These are phyloP conservation scores for Sclerurus mexicanus DNA, from an alignment of 2,113 vertebrate species.

Conservation along the genomic window DNA sequence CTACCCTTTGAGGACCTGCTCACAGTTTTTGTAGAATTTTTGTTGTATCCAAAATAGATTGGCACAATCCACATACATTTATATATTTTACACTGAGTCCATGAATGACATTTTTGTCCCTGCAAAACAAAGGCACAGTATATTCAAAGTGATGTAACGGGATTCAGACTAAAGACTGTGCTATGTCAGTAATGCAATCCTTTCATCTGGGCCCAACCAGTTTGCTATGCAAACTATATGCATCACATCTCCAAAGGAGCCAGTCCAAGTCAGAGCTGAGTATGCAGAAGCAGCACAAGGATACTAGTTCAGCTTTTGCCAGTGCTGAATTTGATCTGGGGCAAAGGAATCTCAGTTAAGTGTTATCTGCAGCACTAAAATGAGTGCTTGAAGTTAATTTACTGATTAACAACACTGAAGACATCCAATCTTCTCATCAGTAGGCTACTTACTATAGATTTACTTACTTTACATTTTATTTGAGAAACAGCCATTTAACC, in stretches of 20 bases:
- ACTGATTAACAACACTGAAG: background rate
- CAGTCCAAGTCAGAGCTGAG: background rate
- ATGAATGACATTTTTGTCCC: background rate
- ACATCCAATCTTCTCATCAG: background rate
- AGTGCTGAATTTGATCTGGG: background rate
- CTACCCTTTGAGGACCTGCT: background rate
- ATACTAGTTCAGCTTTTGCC: background rate
- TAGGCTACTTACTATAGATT: background rate
- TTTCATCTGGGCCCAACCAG: background rate
- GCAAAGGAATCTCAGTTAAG: background rate
- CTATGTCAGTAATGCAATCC: background rate
- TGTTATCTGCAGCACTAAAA: background rate
- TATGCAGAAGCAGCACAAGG: background rate
- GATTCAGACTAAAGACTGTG: background rate
- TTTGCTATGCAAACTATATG: background rate
- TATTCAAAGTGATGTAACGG: background rate
- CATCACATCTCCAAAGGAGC: background rate
- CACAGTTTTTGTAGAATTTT: background rate
- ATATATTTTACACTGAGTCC: background rate
- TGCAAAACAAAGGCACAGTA: background rate
- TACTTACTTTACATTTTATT: background rate
- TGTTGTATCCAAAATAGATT: background rate
- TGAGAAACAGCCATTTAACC: background rate
- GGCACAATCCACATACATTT: background rate
- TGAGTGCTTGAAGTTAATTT: slow-evolving; percentile 7